Percentiles rank a stretch among this genome's conserved stretches.
phyloP scores from a whole-genome alignment of 2,888 invertebrate species.

The Thymelicus sylvestris region DNA sequence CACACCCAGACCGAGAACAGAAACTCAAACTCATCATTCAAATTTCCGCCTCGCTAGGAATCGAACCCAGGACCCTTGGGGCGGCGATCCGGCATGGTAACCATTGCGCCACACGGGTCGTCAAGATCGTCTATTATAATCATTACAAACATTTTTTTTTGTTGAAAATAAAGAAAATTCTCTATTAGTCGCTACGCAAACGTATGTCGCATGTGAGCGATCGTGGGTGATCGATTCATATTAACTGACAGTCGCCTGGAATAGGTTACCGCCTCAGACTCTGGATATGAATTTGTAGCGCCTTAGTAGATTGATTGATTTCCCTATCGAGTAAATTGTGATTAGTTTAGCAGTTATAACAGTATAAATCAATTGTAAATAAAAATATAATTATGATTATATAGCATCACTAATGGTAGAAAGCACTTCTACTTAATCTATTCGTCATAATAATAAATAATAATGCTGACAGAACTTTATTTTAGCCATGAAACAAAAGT shows the following conservation, averaged over 20 bases:
- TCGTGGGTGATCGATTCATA: not conserved
- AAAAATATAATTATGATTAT: not conserved
- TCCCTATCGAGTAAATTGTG: not conserved
- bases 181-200: not conserved
- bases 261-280: not conserved
- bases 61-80: no score
- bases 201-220: constrained; percentile 1
- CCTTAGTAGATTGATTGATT: constrained; percentile 5
- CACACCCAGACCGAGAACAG: no score
- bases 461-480: no score
- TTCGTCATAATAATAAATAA: no score
- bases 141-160: not conserved
- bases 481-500: no score
- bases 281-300: constrained; percentile 9
- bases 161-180: constrained; percentile 39
- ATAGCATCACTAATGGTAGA: no score
- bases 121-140: no score
- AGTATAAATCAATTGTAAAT: not conserved
- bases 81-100: no score
- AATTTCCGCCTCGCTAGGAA: no score
- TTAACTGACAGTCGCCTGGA: not conserved
- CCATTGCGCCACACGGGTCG: no score
- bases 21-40: no score
- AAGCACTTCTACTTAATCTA: no score
- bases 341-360: not conserved